Conservation (phyloP, 2,888 invertebrate species). For the Oxytorus armatus region DNA sequence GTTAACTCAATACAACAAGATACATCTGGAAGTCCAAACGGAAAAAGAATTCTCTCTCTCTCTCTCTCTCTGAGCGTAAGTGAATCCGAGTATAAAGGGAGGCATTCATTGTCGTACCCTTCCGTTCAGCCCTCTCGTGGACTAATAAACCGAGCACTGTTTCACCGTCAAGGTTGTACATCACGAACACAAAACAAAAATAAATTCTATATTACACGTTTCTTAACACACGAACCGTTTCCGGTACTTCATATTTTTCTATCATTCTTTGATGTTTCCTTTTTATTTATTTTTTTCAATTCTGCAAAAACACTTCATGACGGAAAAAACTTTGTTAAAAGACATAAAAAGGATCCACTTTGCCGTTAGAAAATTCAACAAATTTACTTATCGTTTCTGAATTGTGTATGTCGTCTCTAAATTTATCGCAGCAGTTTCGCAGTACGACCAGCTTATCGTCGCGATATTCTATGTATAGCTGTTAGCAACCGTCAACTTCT, state of each 20-base stretch:
- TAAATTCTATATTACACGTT: not conserved
- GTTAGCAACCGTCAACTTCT: not conserved
- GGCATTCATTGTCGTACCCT: conserved; percentile 64
- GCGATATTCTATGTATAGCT: not conserved
- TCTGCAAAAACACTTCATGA: not conserved
- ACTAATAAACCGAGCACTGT: conserved; percentile 71
- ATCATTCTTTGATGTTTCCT: not conserved
- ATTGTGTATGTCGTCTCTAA: not conserved
- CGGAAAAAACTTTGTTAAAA: not conserved
- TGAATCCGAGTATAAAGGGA: conserved; percentile 65
- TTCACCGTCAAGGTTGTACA: conserved; percentile 65
- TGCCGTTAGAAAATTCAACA: too few species aligned
- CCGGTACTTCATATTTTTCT: conserved; percentile 1
- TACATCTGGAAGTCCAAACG: too few species aligned
- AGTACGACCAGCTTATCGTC: conserved; percentile 2
- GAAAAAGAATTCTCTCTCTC: too few species aligned
- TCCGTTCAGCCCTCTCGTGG: conserved; percentile 33
- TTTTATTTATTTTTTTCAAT: not conserved
- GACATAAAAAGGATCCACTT: too few species aligned
- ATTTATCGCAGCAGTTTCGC: not conserved
- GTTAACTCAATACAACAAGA: too few species aligned
- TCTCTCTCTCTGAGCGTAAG: too few species aligned
- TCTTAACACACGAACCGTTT: conserved; percentile 5
- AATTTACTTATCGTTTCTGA: not conserved
- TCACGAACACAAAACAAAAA: conserved; percentile 10